Percentiles rank a stretch among this genome's conserved stretches.
phyloP scores from a whole-genome alignment of 1,140 invertebrate genomes.

The Tetragnatha versicolor region DNA sequence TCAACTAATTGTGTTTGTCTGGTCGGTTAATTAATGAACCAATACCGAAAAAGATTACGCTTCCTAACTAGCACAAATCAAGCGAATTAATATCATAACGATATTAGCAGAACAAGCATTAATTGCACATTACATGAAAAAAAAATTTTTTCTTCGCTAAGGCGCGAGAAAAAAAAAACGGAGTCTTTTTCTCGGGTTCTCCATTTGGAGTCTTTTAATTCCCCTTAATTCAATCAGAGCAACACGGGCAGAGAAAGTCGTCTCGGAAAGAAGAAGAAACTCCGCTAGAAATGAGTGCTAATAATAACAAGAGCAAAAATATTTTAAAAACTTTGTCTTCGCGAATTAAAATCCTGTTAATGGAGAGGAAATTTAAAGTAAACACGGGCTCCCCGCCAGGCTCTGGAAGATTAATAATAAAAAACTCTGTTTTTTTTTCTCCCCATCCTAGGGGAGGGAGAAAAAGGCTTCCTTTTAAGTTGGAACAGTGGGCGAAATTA shows the following conservation, averaged over 20 bases:
- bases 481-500: constrained; percentile 30
- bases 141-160: too few relatives aligned
- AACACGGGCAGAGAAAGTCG: not conserved
- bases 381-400: not conserved
- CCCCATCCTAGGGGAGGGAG: not conserved
- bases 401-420: constrained; percentile 4
- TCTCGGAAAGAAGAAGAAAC: not conserved
- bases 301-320: not conserved
- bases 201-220: constrained; percentile 5
- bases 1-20: too few relatives aligned
- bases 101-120: too few relatives aligned
- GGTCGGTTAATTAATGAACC: too few relatives aligned
- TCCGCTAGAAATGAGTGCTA: too few relatives aligned
- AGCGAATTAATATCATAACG: not conserved
- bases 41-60: too few relatives aligned
- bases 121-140: too few relatives aligned
- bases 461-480: constrained; percentile 32
- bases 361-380: constrained; percentile 34
- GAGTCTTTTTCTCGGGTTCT: not conserved
- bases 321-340: constrained; percentile 29
- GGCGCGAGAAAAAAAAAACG: too few relatives aligned
- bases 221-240: constrained; percentile 36
- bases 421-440: too few relatives aligned
- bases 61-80: not conserved
- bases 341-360: constrained; percentile 39